phyloP scores from a whole-genome alignment of 2,113 vertebrate species.

The Gadus chalcogrammus region DNA sequence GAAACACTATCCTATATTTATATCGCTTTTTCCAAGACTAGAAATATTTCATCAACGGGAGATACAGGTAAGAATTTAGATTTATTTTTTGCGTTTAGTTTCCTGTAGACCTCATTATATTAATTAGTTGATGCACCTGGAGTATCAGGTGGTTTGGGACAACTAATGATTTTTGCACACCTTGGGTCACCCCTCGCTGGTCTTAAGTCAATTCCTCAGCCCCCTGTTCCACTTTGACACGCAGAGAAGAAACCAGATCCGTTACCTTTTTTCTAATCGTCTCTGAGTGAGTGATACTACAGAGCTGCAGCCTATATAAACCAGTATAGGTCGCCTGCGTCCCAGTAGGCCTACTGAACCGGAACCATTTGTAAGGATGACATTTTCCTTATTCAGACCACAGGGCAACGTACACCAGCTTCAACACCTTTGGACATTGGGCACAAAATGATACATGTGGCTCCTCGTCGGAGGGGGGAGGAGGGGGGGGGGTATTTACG shows the following conservation, averaged over 20 bases:
- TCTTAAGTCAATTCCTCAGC: constrained; percentile 52
- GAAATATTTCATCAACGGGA: too few species aligned
- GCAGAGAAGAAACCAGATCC: constrained; percentile 82
- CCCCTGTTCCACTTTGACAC: constrained; percentile 75
- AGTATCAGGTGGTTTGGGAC: too few species aligned
- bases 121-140: too few species aligned
- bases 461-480: too few species aligned
- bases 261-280: constrained; percentile 73
- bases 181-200: constrained; percentile 76
- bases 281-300: constrained; percentile 54
- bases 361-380: constrained; percentile 44
- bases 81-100: background rate
- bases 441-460: too few species aligned
- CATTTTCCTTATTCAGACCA: constrained; percentile 27
- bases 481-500: too few species aligned
- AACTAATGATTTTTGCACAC: too few species aligned
- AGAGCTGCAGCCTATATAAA: constrained; percentile 30
- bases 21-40: too few species aligned
- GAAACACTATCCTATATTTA: background rate
- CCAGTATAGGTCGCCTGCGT: constrained; percentile 22
- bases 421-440: too few species aligned
- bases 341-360: constrained; percentile 21
- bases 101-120: too few species aligned
- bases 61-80: background rate
- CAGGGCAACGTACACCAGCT: too few species aligned